Conservation (phyloP, 2,797 vertebrate species). For the Eospalax fontanierii region DNA sequence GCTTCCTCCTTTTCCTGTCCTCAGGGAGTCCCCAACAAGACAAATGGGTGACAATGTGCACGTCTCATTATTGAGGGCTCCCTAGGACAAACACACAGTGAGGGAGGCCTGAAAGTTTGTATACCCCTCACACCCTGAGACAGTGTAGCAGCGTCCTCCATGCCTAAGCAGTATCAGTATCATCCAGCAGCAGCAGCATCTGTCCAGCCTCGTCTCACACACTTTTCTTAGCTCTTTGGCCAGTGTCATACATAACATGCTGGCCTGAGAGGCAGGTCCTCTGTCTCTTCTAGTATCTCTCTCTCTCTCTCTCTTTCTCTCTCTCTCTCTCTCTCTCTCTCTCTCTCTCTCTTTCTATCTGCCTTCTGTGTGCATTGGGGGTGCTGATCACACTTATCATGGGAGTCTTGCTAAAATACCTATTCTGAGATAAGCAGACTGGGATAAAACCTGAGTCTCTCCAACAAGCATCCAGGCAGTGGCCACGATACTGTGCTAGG, state of each 20-base stretch:
- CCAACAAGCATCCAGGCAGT: not conserved
- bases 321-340: too few species aligned
- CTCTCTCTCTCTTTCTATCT: too few species aligned
- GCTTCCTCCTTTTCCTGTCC: not conserved
- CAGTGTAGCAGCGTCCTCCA: not conserved
- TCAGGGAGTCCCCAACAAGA: not conserved
- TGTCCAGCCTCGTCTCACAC: not conserved
- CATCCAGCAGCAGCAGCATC: not conserved
- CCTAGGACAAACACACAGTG: fast-evolving
- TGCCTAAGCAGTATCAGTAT: not conserved
- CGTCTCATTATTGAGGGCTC: not conserved
- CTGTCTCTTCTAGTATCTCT: not conserved
- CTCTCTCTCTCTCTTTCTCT: not conserved
- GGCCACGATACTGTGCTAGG: too few species aligned
- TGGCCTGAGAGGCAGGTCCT: too few species aligned
- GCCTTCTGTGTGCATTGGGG: too few species aligned
- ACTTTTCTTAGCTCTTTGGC: not conserved
- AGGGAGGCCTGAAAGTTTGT: not conserved
- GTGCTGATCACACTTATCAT: not conserved
- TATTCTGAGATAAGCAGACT: not conserved
- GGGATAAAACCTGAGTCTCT: not conserved
- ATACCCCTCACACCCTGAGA: not conserved
- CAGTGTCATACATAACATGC: not conserved
- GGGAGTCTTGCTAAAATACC: not conserved
- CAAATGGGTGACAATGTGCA: not conserved